Percentiles rank a stretch among this genome's conserved stretches.
phyloP scores from a whole-genome alignment of 2,797 vertebrate genomes.

The Pagetopsis macropterus region DNA sequence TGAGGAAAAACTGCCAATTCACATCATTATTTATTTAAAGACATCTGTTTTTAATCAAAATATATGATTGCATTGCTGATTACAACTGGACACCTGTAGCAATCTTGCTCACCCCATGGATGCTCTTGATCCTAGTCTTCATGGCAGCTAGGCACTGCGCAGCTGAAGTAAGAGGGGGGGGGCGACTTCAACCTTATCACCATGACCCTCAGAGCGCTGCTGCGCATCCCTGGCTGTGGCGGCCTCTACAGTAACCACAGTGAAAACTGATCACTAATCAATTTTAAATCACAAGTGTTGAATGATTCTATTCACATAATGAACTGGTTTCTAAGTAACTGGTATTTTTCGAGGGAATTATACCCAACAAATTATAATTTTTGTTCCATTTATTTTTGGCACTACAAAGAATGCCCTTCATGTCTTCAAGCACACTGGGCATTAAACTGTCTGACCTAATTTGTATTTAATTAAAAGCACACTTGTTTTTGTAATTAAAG shows the following conservation, averaged over 20 bases:
- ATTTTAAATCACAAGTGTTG: background rate
- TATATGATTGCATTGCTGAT: background rate
- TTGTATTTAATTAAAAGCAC: slow-evolving; percentile 71
- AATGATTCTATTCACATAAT: slow-evolving; percentile 16
- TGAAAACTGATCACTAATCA: background rate
- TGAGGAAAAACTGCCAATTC: background rate
- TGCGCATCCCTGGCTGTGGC: background rate
- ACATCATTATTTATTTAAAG: background rate
- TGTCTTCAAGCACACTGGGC: slow-evolving; percentile 37
- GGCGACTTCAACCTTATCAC: background rate
- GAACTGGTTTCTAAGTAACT: background rate
- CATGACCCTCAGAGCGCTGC: background rate
- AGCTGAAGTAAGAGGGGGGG: slow-evolving; percentile 53
- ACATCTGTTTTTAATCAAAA: background rate
- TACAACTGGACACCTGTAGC: background rate
- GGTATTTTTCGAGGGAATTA: slow-evolving; percentile 10
- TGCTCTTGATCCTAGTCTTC: slow-evolving; percentile 65
- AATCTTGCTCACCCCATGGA: slow-evolving; percentile 63
- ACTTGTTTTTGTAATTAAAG: slow-evolving; percentile 47
- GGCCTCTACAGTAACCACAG: slow-evolving; percentile 10
- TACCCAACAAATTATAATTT: slow-evolving; percentile 28
- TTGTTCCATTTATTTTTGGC: slow-evolving; percentile 26
- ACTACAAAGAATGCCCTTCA: slow-evolving; percentile 17
- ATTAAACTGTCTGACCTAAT: slow-evolving; percentile 62
- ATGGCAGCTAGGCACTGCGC: slow-evolving; percentile 75